A percentile compares a stretch with the other conserved stretches of the same genome.
phyloP scores from a whole-genome alignment of 2,113 vertebrate species.

The Prionailurus bengalensis region DNA sequence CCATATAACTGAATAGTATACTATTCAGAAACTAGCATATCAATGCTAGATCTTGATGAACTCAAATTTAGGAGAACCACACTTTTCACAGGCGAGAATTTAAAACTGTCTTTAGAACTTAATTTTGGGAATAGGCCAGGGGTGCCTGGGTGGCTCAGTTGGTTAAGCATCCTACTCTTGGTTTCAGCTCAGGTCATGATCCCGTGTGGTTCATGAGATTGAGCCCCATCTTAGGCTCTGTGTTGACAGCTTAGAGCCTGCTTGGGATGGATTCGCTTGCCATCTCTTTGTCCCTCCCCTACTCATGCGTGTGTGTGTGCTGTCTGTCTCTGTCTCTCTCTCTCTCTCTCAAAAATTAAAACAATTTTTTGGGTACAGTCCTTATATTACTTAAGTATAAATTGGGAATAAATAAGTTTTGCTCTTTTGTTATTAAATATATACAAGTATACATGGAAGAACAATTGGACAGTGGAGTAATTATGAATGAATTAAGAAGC shows the following conservation, averaged over 20 bases:
- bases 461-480: not conserved
- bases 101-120: not conserved
- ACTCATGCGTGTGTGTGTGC: too few relatives aligned
- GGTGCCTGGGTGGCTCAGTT: too few relatives aligned
- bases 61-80: not conserved
- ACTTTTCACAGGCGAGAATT: constrained; percentile 35
- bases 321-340: too few relatives aligned
- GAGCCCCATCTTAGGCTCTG: too few relatives aligned
- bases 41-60: not conserved
- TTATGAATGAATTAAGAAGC: constrained; percentile 42
- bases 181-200: too few relatives aligned
- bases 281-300: too few relatives aligned
- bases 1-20: not conserved
- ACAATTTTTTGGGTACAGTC: not conserved
- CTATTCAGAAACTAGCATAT: not conserved
- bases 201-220: too few relatives aligned
- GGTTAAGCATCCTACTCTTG: too few relatives aligned
- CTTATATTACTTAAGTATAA: not conserved
- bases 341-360: too few relatives aligned
- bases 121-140: not conserved
- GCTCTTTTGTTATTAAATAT: constrained; percentile 40
- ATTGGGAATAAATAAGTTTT: not conserved
- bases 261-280: too few relatives aligned
- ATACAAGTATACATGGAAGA: not conserved
- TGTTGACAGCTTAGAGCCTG: too few relatives aligned